phyloP scores from a whole-genome alignment of 2,113 vertebrate genomes.

The Seriola dumerili region DNA sequence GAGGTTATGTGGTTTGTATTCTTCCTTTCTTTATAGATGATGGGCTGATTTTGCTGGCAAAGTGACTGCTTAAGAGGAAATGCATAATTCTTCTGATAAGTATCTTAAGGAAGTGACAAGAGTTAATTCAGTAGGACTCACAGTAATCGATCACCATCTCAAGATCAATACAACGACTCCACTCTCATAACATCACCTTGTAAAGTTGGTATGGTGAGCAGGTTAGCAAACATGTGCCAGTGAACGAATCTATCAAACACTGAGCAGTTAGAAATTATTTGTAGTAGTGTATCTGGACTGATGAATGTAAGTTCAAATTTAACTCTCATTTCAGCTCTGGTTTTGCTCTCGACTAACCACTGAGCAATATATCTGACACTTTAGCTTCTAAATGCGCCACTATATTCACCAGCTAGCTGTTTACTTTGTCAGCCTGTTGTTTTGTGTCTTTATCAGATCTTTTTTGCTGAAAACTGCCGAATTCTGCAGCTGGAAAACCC shows the following conservation, averaged over 20 bases:
- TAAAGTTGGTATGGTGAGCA: too few relatives aligned
- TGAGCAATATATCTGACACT: neutral
- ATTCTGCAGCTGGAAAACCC: neutral
- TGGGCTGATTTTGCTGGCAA: neutral
- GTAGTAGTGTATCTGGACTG: too few relatives aligned
- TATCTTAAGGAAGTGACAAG: neutral
- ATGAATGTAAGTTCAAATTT: too few relatives aligned
- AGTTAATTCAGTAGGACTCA: neutral
- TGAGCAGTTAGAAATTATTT: too few relatives aligned
- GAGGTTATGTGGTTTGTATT: too few relatives aligned
- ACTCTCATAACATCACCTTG: too few relatives aligned
- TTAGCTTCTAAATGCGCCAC: neutral
- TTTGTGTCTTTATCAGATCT: neutral
- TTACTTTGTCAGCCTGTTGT: neutral
- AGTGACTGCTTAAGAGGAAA: neutral
- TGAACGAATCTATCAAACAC: too few relatives aligned
- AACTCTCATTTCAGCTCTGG: neutral
- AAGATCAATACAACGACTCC: too few relatives aligned
- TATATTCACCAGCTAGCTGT: neutral
- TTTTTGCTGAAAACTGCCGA: neutral
- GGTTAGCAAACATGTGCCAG: too few relatives aligned
- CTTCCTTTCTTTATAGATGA: neutral
- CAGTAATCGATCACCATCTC: too few relatives aligned
- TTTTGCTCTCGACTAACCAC: too few relatives aligned
- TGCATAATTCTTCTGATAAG: neutral